Base-by-base conservation (phyloP, 2,113 vertebrate species). In the Myotis davidii region DNA sequence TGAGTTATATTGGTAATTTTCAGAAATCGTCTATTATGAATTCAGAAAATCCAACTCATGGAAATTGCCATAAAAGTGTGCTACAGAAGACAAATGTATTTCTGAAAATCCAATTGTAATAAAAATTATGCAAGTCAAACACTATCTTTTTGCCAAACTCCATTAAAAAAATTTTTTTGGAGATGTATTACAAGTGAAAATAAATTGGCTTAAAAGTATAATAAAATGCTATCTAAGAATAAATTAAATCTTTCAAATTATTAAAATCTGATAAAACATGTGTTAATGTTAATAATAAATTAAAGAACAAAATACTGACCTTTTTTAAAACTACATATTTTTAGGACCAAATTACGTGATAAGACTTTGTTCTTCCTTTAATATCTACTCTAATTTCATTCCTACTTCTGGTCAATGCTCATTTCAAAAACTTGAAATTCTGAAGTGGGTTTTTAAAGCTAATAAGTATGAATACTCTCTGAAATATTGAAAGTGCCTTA, bases 281-380 rank as follows among this genome's bases (percentile, higher is more conserved):
- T 73, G 65, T 27, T 70, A 90, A 83, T 72, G 72, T 16, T 92
- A 45, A 77, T 78, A 61, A 83, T 65, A 25, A 90, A 87, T 83
- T 90, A 76, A n/a, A 87, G 77, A 90, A 81, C 42, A 42, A 94
- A 96, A 79, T 74, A 69, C 50, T 93, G 25, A 85, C 23, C 59
- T 88, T 93, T 79, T 90, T 54, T 72, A 29, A 78, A 96, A 84
- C 37, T 79, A 73, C 16, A 87, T 73, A 90, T 90, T 79, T 54
- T 67, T 78, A 90, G 21, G 54, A 42, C 39, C 65, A 87, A 72
- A 91, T 76, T 76, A 64, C 10, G 39, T 4, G 21, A 9, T 61
- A 74, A 85, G 11, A 42, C 7, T 4, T 64, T 92, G 54, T 37
- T 84, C 37, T 25, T 93, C 21, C 61, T 69, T 74, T 74, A 88